phyloP scores from a whole-genome alignment of 2,888 invertebrate genomes.

The Pseudococcus longispinus region DNA sequence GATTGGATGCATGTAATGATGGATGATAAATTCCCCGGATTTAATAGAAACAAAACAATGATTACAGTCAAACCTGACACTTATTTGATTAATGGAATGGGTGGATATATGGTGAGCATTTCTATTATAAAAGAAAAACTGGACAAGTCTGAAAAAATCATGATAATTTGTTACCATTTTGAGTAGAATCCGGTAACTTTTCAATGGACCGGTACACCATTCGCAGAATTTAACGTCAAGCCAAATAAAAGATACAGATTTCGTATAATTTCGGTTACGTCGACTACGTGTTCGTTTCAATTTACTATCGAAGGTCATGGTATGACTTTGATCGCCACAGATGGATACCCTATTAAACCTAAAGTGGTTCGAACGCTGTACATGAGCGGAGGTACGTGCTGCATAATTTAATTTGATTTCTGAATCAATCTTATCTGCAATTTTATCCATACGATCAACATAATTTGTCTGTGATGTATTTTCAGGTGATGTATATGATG shows the following conservation, averaged over 20 bases:
- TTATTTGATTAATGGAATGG: constrained; percentile 63
- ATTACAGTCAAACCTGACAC: constrained; percentile 63
- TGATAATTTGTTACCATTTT: background rate
- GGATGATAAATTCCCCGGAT: constrained; percentile 64
- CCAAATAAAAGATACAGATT: constrained; percentile 67
- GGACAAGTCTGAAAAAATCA: background rate
- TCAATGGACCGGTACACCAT: constrained; percentile 58
- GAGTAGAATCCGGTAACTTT: background rate
- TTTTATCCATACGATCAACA: background rate
- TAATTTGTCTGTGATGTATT: background rate
- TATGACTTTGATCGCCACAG: constrained; percentile 67
- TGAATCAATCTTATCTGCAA: background rate
- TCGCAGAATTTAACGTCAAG: constrained; percentile 62
- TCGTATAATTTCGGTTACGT: constrained; percentile 68
- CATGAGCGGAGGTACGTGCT: constrained; percentile 61
- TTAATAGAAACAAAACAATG: constrained; percentile 61
- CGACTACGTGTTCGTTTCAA: constrained; percentile 66
- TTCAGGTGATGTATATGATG: constrained; percentile 59
- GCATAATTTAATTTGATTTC: background rate
- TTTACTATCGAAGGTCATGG: constrained; percentile 66
- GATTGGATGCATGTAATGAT: constrained; percentile 65
- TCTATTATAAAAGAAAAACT: background rate
- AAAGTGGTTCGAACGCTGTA: constrained; percentile 63
- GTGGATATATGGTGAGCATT: constrained; percentile 60
- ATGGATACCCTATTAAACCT: constrained; percentile 67